These are phyloP conservation scores for Pedionomus torquatus DNA, from an alignment of 2,113 vertebrate species.

Conservation along the genomic window DNA sequence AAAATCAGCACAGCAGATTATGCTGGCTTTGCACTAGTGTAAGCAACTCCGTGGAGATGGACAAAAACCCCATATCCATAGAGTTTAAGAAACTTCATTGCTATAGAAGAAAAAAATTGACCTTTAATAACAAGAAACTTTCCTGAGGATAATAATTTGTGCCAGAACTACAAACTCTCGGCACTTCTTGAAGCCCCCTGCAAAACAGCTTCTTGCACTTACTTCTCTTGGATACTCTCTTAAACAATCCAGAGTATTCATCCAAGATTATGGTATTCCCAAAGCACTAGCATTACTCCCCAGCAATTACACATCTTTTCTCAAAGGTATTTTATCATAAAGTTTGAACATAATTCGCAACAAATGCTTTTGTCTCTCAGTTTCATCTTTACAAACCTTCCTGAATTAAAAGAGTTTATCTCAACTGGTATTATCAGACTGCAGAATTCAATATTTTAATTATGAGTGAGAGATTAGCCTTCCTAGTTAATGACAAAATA, in stretches of 20 bases:
- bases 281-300: neutral
- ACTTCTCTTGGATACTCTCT: neutral
- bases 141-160: neutral
- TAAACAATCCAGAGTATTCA: neutral
- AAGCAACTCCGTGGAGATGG: neutral
- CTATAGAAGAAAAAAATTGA: neutral
- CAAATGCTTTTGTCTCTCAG: conserved; percentile 11
- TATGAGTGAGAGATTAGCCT: conserved; percentile 30
- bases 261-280: neutral
- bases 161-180: neutral
- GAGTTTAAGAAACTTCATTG: neutral
- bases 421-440: neutral
- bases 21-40: neutral
- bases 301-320: neutral
- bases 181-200: neutral
- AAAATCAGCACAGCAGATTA: neutral
- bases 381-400: conserved; percentile 26
- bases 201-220: neutral
- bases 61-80: neutral
- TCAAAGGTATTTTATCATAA: neutral
- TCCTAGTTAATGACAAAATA: conserved; percentile 16
- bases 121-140: neutral
- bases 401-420: conserved; percentile 27
- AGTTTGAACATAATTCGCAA: conserved; percentile 15
- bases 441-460: conserved; percentile 44